A percentile compares a stretch with the other conserved stretches of the same genome.
phyloP scores from a whole-genome alignment of 2,888 invertebrate genomes.

The Megaustenia siamemsis region DNA sequence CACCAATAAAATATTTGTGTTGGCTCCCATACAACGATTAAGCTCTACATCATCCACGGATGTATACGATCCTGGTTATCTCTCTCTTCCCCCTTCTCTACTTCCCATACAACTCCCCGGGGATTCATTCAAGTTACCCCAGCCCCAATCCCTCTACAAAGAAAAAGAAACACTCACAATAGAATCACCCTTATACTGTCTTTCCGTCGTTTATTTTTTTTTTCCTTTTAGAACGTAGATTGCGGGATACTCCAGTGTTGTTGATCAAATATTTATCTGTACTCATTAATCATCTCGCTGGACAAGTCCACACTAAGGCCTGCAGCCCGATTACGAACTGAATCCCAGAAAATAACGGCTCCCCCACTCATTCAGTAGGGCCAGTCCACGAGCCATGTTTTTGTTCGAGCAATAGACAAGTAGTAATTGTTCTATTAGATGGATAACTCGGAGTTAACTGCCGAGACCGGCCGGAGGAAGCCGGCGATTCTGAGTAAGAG shows the following conservation, averaged over 20 bases:
- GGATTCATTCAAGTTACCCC: not conserved
- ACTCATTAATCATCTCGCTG: conserved; percentile 59
- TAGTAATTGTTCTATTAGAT: conserved; percentile 65
- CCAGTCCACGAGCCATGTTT: conserved; percentile 37
- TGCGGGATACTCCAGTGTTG: conserved; percentile 37
- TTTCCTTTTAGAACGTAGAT: conserved; percentile 24
- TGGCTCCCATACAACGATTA: not conserved
- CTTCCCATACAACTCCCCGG: not conserved
- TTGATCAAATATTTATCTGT: conserved; percentile 62
- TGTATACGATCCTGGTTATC: not conserved
- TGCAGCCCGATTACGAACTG: conserved; percentile 35
- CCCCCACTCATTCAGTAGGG: conserved; percentile 29
- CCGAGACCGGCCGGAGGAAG: conserved; percentile 40
- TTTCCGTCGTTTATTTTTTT: not conserved
- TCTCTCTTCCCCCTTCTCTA: not conserved
- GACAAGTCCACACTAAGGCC: conserved; percentile 43
- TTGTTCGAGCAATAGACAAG: conserved; percentile 56
- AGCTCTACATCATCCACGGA: not conserved
- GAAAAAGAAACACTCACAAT: not conserved
- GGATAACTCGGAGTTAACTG: conserved; percentile 63
- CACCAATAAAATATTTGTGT: not conserved
- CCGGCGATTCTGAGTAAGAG: conserved; percentile 25
- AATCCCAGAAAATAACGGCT: conserved; percentile 44
- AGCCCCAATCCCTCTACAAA: not conserved
- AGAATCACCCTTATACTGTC: not conserved